Base-by-base conservation (phyloP, 1,140 invertebrate species). In the Drosophila ogumai region DNA sequence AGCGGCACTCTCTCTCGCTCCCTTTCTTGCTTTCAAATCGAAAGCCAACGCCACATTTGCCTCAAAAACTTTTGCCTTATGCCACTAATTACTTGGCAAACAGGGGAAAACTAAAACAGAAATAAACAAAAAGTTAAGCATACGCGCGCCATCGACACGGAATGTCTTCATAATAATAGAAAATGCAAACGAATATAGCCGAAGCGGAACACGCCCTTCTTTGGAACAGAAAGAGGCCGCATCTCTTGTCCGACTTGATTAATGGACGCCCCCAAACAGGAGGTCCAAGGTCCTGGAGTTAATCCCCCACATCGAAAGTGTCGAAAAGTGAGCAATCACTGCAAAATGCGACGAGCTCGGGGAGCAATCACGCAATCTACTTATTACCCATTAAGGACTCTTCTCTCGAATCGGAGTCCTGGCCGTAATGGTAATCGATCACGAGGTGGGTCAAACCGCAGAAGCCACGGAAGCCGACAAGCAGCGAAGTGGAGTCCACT, bases 321-420 rank as follows among this genome's bases (percentile, higher is more conserved):
- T 85, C 85, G 85, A 88, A 88, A 84, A 85, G 77, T 90, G 81
- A 90, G 85, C 85, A 88, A 88, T 88, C 85, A 90, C 85, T 85
- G 85, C 66, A 82, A 72, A 90, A 84, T 88, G 82, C 75, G 75
- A 82, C 71, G 82, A 63, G 79, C 38, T 52, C 41, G 57, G 73
- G 60, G 77, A 73, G 59, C 77, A 71, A 81, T 82, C 85, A 90
- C 85, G 86, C 85, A 81, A 90, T 90, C 88, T 90, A 90, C 85
- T 90, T 90, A 90, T 90, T 90, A 90, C 81, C 85, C 81, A 90
- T 85, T 90, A 90, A 90, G 87, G 85, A 31, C 34, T 43, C 41
- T 43, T 65, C 43, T 22, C 32, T 34, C 25, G 60, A 52, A 44
- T 43, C 43, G 79, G 73, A 76, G 52, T 66, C 38, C 46, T 50